Conservation (phyloP, 2,113 vertebrate genomes). For the Saguinus imperator region DNA sequence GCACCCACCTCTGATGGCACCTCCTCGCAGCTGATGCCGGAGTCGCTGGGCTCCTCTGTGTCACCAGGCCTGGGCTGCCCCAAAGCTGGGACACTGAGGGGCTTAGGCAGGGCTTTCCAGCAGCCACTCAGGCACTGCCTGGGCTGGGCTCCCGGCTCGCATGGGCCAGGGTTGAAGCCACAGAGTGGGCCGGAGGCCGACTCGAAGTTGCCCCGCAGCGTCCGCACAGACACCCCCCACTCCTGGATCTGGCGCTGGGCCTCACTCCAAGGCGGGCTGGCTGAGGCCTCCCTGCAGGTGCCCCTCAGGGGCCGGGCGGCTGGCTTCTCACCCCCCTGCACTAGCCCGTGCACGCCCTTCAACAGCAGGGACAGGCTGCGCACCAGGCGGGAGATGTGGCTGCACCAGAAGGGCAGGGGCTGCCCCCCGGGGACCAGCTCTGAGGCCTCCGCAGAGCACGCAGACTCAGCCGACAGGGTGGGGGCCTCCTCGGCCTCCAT, state of each 20-base stretch:
- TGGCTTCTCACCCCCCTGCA: slow-evolving; percentile 63
- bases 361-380: slow-evolving; percentile 93
- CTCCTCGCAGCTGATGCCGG: slow-evolving; percentile 85
- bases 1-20: slow-evolving; percentile 71
- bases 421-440: slow-evolving; percentile 65
- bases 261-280: slow-evolving; percentile 77
- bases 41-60: slow-evolving; percentile 83
- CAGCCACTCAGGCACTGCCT: not conserved
- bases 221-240: slow-evolving; percentile 93
- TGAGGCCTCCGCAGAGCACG: rapidly evolving
- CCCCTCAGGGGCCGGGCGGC: rapidly evolving
- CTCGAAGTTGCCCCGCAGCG: slow-evolving; percentile 92
- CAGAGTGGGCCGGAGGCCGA: slow-evolving; percentile 1
- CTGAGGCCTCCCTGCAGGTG: slow-evolving; percentile 52
- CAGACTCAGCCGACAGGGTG: not conserved
- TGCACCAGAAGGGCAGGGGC: slow-evolving; percentile 91
- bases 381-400: slow-evolving; percentile 90
- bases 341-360: slow-evolving; percentile 82
- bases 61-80: rapidly evolving
- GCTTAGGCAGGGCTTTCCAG: rapidly evolving
- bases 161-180: not conserved
- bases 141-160: rapidly evolving
- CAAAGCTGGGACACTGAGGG: rapidly evolving
- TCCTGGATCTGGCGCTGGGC: slow-evolving; percentile 92
- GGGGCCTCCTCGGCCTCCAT: slow-evolving; percentile 24